Evolutionary conservation across 1,140 invertebrate genomes (phyloP), one percentile per base, ranked within the genome.

Genomic region (Laodelphax striatellus): DNA sequence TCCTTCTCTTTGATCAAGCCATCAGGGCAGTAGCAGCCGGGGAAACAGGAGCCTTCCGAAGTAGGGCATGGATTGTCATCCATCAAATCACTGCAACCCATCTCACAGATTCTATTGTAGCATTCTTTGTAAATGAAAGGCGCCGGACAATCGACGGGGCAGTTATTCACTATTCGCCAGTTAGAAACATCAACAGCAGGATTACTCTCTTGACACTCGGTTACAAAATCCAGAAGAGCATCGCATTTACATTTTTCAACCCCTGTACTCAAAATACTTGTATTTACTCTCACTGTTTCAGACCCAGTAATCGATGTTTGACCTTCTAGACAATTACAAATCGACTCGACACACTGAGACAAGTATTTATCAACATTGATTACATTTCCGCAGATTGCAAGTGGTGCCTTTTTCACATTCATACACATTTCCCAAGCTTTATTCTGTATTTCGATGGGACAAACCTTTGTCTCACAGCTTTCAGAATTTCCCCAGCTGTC

Each of bases 1-100:
- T 87, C 79, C 8, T 79, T 83, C 65, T 83, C 80, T 0, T 85
- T 75, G 0, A 92, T 83, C 19, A 79, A 79, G 50, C 88, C 88
- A 46, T 86, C 81, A 1, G 88, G 87, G 68, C 89, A 92, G 71
- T 88, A 92, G 71, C 89, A 92, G 38, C 89, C 90, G 1, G 86
- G 79, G 69, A 88, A 87, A 69, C 89, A 92, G 13, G 80, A 75
- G 11, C 82, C 80, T 0, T 79, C 74, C 43, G 82, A 74, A 21
- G 73, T 63, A 0, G 85, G 80, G 66, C 87, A 90, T 0, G 78
- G 69, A 55, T 82, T 75, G 8, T 75, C 71, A 34, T 79, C 72
- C 41, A 77, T 74, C 34, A 86, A 64, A 58, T 80, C 81, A 52
- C 81, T 77, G 66, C 90, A 92, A 0, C 80, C 81, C 2, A 80